Evolutionary conservation across 1,140 invertebrate species (phyloP), one percentile per base, ranked within the genome.

Genomic region (Copidosoma floridanum): DNA sequence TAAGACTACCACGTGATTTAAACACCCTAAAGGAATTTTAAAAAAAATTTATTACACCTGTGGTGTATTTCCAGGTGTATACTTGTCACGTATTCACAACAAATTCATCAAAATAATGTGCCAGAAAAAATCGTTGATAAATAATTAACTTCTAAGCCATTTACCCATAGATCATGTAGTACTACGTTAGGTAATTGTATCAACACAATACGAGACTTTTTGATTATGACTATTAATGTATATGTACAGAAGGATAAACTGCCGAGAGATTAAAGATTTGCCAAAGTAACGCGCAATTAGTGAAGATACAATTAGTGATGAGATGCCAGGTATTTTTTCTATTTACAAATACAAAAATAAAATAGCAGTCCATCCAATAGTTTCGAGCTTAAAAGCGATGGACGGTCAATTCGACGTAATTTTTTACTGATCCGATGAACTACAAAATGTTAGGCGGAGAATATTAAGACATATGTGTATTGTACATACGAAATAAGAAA

Each of bases 401-500:
- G 10, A 59, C n/a, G n/a, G 11, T 52, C 29, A 6, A 59, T 44
- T 35, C 40, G 37, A 59, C 29, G 48, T 37, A 35, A 53, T 53
- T 60, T 57, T 60, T 48, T 61, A 20, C 50, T 41, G 35, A 48
- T 54, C 20, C 18, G 44, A 47, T 23, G 3, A 47, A 53, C 29
- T 55, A 55, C 35, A 10, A 63, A 56, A 23, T 65, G 52, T 40
- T 47, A 63, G 41, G 43, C 51, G 54, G 44, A 61, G 41, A 54
- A 61, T 63, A 63, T 61, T 57, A 65, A 60, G 56, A 32, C 40
- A 55, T 73, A n/a, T n/a, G n/a, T n/a, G n/a, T n/a, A n/a, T n/a
- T n/a, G 69, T 73, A 73, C 48, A 73, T 73, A 73, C 57, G 57
- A 64, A 68, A 11, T 66, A 71, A 58, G 51, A 68, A n/a, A 64